A percentile compares a stretch with the other conserved stretches of the same genome.
These are phyloP conservation scores for Cephus nigrinus DNA, from an alignment of 2,888 invertebrate genomes.

Conservation along the genomic window DNA sequence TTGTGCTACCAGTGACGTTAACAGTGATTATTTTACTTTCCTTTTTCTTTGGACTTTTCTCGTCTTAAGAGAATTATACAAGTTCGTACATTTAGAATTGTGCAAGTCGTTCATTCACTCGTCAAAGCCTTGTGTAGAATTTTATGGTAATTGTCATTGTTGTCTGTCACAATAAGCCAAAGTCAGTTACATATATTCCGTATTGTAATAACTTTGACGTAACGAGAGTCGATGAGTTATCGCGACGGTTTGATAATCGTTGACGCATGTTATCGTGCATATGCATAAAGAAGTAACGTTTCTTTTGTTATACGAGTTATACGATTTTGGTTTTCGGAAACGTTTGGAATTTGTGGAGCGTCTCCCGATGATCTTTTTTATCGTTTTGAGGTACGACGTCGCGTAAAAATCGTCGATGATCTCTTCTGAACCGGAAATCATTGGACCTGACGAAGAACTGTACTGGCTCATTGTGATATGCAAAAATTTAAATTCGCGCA, in stretches of 20 bases:
- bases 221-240: neutral
- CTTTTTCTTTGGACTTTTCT: slow-evolving; percentile 6
- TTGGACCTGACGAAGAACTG: neutral
- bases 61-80: slow-evolving; percentile 32
- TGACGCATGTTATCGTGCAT: no score
- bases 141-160: slow-evolving; percentile 41
- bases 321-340: no score
- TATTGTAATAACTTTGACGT: no score
- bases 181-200: no score
- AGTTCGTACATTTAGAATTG: slow-evolving; percentile 56
- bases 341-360: no score
- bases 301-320: no score
- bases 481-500: slow-evolving; percentile 43
- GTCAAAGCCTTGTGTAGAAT: slow-evolving; percentile 58
- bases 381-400: neutral
- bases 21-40: neutral
- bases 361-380: no score
- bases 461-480: slow-evolving; percentile 17
- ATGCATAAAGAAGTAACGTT: no score
- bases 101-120: slow-evolving; percentile 52
- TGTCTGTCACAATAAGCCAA: slow-evolving; percentile 2
- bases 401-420: neutral
- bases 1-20: no score
- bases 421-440: neutral
- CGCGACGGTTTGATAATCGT: no score